Conservation (phyloP, 2,797 vertebrate species). For the Phrynocephalus guinanensis region DNA sequence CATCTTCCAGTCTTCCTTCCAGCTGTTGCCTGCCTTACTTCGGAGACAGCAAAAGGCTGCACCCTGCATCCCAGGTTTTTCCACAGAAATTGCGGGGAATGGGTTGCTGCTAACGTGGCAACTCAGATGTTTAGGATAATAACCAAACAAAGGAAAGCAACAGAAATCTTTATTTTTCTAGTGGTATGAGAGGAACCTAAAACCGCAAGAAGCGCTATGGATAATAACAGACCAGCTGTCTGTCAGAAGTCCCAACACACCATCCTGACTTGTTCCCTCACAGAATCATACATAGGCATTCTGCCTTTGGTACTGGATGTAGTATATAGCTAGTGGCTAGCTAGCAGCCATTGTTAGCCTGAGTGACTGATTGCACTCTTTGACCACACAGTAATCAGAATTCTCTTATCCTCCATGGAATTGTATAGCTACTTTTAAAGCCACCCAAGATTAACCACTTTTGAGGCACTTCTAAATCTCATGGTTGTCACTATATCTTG, state of each 20-base stretch:
- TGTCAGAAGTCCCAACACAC: neutral
- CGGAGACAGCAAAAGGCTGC: too few relatives aligned
- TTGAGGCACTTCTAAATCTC: neutral
- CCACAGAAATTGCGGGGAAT: too few relatives aligned
- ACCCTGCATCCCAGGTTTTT: too few relatives aligned
- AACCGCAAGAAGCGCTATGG: neutral
- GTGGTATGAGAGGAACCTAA: neutral
- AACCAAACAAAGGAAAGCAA: too few relatives aligned
- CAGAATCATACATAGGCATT: neutral
- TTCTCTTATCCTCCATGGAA: neutral
- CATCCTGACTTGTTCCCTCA: neutral
- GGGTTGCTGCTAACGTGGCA: too few relatives aligned
- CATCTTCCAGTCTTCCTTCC: too few relatives aligned
- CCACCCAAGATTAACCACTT: neutral
- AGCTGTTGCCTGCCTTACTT: too few relatives aligned
- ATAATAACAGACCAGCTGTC: neutral
- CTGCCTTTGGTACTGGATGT: neutral
- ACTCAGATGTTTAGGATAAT: too few relatives aligned
- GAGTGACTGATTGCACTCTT: neutral
- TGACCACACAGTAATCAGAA: neutral
- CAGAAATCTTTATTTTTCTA: neutral
- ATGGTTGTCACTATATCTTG: neutral
- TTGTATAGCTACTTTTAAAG: neutral
- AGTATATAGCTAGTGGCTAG: neutral
- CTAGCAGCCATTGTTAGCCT: neutral